Evolutionary conservation across 64 coral and sea anemone genomes (phyloP).

Genomic region (Montipora foliosa): DNA sequence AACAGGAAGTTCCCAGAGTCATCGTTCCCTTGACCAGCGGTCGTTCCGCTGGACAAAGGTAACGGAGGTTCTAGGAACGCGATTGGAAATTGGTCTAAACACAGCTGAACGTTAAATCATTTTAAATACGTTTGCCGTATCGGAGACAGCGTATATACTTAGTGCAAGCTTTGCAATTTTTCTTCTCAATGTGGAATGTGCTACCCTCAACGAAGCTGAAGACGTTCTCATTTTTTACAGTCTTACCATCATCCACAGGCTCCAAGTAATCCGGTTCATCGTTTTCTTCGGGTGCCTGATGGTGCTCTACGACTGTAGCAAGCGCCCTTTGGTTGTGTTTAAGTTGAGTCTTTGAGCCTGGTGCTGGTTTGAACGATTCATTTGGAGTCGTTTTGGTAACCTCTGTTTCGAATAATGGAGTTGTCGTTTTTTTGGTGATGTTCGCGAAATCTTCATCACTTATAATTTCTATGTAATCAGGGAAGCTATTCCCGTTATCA

Average conservation of each 20-base stretch:
- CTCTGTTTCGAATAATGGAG: neutral
- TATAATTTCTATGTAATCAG: constrained; percentile 16
- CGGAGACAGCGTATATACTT: no score
- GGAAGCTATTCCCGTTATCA: neutral
- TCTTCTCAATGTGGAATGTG: neutral
- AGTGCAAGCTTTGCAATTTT: no score
- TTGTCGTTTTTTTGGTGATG: neutral
- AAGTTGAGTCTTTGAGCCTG: neutral
- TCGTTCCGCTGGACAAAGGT: no score
- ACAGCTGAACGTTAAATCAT: no score
- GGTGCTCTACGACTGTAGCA: no score
- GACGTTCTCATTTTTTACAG: neutral
- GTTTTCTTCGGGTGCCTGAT: neutral
- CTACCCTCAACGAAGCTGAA: neutral
- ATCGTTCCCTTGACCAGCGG: no score
- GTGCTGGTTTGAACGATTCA: neutral
- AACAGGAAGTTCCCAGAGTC: no score
- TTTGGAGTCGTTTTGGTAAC: neutral
- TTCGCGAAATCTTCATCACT: neutral
- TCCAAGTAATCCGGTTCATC: constrained; percentile 13
- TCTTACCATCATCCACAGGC: neutral
- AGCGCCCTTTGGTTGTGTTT: neutral
- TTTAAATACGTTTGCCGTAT: no score
- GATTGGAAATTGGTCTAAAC: no score
- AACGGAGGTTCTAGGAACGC: no score